Conservation (phyloP, 2,888 invertebrate genomes). For the Acanthosoma haemorrhoidale region DNA sequence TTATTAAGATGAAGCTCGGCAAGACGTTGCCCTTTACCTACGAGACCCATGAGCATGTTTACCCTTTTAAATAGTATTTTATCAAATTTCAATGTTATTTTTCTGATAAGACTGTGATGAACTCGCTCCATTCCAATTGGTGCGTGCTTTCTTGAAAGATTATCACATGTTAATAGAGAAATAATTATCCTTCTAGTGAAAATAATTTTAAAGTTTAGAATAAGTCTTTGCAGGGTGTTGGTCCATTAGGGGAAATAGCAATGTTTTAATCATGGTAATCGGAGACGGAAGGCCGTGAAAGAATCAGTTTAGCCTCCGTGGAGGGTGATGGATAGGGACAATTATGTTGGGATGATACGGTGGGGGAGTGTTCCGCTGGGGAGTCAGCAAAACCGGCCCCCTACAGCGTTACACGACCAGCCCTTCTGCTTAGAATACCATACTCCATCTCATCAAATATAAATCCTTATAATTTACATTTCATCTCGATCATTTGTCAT, state of each 20-base stretch:
- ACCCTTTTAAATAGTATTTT: too few relatives aligned
- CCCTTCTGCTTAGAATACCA: background rate
- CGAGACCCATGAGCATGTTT: too few relatives aligned
- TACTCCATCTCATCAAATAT: background rate
- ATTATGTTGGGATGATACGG: constrained; percentile 10
- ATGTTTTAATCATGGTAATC: constrained; percentile 14
- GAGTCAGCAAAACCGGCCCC: background rate
- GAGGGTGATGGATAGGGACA: background rate
- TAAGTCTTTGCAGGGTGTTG: background rate
- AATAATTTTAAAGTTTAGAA: too few relatives aligned
- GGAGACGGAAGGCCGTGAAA: constrained; percentile 12
- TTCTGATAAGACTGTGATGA: too few relatives aligned
- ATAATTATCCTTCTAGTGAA: too few relatives aligned
- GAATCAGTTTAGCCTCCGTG: background rate
- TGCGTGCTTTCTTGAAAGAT: too few relatives aligned
- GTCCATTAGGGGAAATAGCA: constrained; percentile 1
- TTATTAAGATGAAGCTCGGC: too few relatives aligned
- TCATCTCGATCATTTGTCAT: background rate
- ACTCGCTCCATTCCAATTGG: too few relatives aligned
- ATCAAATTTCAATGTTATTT: too few relatives aligned
- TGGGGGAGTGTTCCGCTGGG: background rate
- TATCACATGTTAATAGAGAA: too few relatives aligned
- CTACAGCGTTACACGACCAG: too few relatives aligned
- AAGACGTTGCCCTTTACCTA: too few relatives aligned
- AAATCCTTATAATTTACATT: background rate